These are phyloP conservation scores for Musca vetustissima DNA, from an alignment of 1,140 invertebrate genomes.

Conservation along the genomic window DNA sequence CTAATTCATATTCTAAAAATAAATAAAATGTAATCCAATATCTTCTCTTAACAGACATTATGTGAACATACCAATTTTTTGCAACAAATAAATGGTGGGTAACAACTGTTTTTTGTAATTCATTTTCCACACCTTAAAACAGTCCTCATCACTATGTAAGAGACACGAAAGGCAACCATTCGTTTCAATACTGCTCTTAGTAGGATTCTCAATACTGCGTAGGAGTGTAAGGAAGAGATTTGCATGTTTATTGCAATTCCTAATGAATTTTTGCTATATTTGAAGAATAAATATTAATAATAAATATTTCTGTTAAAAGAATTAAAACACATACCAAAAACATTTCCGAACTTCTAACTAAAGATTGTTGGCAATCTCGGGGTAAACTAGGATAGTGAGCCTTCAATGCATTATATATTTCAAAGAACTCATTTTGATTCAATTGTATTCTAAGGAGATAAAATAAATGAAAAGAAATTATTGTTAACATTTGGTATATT, in stretches of 20 bases:
- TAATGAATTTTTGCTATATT: slow-evolving; percentile 41
- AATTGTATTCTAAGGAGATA: slow-evolving; percentile 25
- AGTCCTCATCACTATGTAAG: slow-evolving; percentile 52
- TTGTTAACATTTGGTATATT: no score
- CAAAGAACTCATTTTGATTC: slow-evolving; percentile 53
- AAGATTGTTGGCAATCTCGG: slow-evolving; percentile 49
- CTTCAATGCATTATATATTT: slow-evolving; percentile 56
- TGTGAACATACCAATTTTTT: slow-evolving; percentile 37
- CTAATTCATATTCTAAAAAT: slow-evolving; percentile 37
- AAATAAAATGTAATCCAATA: background rate
- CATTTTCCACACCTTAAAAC: slow-evolving; percentile 61
- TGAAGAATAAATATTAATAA: background rate
- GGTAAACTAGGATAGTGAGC: slow-evolving; percentile 44
- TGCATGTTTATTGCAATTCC: slow-evolving; percentile 39
- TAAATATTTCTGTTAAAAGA: background rate
- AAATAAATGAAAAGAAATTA: no score
- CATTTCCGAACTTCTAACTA: slow-evolving; percentile 53
- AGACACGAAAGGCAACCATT: slow-evolving; percentile 57
- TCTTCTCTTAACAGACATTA: background rate
- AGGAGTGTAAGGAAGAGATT: slow-evolving; percentile 48
- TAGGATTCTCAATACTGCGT: slow-evolving; percentile 33
- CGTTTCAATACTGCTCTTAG: slow-evolving; percentile 36
- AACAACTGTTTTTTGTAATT: slow-evolving; percentile 59
- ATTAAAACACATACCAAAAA: slow-evolving; percentile 38
- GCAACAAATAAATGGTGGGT: slow-evolving; percentile 39